These are phyloP conservation scores for Delphinus delphis DNA, from an alignment of 2,113 vertebrate genomes.

Conservation along the genomic window DNA sequence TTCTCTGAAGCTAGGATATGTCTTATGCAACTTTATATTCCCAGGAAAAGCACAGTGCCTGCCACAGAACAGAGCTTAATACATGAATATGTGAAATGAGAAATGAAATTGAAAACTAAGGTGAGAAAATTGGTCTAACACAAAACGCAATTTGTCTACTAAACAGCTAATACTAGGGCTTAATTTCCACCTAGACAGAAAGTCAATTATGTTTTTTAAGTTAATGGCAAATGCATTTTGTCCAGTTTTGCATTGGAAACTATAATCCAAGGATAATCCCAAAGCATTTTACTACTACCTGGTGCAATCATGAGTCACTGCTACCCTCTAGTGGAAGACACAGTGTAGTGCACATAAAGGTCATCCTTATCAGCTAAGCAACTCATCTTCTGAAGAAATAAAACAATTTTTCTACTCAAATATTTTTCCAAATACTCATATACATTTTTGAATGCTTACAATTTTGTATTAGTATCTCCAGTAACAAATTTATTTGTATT, in stretches of 20 bases:
- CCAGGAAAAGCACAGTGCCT: not conserved
- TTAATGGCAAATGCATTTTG: conserved; percentile 32
- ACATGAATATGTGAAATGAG: not conserved
- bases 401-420: not conserved
- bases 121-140: not conserved
- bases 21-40: not conserved
- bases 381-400: not conserved
- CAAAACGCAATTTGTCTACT: not conserved
- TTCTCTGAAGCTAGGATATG: not conserved
- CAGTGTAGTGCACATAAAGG: not conserved
- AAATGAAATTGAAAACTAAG: not conserved
- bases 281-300: not conserved
- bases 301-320: conserved; percentile 31
- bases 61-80: not conserved
- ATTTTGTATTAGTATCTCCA: not conserved
- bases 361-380: not conserved
- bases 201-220: not conserved
- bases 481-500: not conserved
- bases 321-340: conserved; percentile 60
- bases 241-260: conserved; percentile 6
- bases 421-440: not conserved
- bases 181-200: conserved; percentile 26
- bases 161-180: not conserved
- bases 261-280: not conserved
- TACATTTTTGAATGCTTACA: not conserved